Percentiles rank a stretch among this genome's conserved stretches.
phyloP scores from a whole-genome alignment of 2,113 vertebrate genomes.

The Chaetops frenatus region DNA sequence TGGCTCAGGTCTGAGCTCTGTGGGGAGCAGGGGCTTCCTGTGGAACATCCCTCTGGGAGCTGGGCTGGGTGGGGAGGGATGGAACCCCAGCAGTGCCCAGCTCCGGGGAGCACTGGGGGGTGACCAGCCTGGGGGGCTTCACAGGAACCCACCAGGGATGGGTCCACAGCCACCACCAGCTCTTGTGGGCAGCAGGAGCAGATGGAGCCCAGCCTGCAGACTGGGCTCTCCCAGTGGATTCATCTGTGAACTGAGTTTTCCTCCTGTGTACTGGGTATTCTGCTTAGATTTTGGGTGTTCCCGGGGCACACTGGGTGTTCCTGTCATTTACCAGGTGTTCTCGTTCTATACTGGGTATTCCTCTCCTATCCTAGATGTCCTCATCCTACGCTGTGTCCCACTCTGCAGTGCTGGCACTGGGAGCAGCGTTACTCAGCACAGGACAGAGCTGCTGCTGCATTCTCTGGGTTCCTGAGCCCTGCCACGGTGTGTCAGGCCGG shows the following conservation, averaged over 20 bases:
- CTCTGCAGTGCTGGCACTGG: background rate
- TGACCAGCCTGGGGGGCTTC: background rate
- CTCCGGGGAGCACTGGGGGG: background rate
- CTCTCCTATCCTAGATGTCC: background rate
- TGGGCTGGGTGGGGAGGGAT: rapidly evolving
- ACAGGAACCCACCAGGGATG: rapidly evolving
- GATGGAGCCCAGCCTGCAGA: background rate
- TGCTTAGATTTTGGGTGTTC: background rate
- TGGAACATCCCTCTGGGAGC: background rate
- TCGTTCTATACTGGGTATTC: background rate
- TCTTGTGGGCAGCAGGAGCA: background rate
- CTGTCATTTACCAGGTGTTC: background rate
- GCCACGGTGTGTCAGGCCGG: rapidly evolving
- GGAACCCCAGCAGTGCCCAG: background rate
- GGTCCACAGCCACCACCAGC: rapidly evolving
- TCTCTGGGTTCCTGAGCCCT: background rate
- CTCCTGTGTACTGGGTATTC: background rate
- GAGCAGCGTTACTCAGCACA: rapidly evolving
- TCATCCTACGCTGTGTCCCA: rapidly evolving
- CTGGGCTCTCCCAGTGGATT: background rate
- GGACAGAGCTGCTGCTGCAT: background rate
- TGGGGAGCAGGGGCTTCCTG: background rate
- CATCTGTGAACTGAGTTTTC: background rate
- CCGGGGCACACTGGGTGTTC: background rate
- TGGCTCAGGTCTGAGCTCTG: background rate